Evolutionary conservation across 2,113 vertebrate species (phyloP).

Genomic region (Columbina picui): DNA sequence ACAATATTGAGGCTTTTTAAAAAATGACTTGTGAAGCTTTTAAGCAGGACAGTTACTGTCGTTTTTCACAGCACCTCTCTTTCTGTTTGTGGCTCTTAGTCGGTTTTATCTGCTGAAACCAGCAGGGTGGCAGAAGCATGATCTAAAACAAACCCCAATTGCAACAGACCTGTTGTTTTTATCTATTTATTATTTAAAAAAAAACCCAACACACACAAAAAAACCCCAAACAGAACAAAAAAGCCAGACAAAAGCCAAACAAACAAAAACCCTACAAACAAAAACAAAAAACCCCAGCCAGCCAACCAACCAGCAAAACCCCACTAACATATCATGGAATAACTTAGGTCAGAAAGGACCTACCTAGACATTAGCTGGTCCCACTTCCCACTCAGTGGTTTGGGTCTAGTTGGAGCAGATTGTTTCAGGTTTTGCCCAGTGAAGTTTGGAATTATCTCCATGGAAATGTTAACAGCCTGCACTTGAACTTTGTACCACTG

Average conservation of each 20-base stretch:
- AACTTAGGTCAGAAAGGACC: background rate
- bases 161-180: background rate
- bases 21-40: background rate
- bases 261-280: too few relatives aligned
- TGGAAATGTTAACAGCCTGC: background rate
- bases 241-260: too few relatives aligned
- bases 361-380: rapidly evolving
- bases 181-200: background rate
- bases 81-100: background rate
- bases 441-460: background rate
- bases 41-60: background rate
- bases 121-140: background rate
- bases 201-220: too few relatives aligned
- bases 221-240: too few relatives aligned
- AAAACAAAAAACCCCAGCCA: too few relatives aligned
- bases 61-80: background rate
- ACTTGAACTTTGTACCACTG: background rate
- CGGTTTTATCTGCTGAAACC: background rate
- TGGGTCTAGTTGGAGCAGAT: background rate
- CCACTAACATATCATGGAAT: background rate
- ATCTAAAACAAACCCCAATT: background rate
- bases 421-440: background rate
- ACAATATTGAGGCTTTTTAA: background rate
- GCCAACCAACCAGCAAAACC: background rate
- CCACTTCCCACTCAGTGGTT: background rate